phyloP scores from a whole-genome alignment of 2,113 vertebrate genomes.

The Entelurus aequoreus region DNA sequence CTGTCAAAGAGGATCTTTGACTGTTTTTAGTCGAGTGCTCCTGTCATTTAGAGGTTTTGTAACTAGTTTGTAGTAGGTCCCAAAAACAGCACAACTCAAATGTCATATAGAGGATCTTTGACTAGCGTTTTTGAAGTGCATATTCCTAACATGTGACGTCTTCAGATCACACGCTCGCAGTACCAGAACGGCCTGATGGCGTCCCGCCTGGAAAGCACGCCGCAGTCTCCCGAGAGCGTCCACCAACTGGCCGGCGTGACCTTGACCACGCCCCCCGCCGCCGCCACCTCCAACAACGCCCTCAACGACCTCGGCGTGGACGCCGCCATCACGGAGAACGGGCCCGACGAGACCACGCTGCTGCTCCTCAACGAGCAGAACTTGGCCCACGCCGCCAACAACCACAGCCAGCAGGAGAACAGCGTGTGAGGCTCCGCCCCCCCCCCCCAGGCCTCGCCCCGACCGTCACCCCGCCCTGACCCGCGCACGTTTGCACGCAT shows the following conservation, averaged over 20 bases:
- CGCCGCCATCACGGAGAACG: constrained; percentile 38
- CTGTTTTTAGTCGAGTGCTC: too few species aligned
- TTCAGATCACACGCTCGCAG: constrained; percentile 85
- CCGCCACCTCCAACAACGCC: constrained; percentile 20
- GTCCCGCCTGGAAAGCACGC: constrained; percentile 85
- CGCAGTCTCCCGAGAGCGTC: constrained; percentile 81
- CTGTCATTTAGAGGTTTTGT: too few species aligned
- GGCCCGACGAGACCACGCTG: constrained; percentile 81
- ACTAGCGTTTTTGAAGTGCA: too few species aligned
- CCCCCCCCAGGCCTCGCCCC: neutral
- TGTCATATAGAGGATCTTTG: too few species aligned
- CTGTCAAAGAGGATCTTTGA: too few species aligned
- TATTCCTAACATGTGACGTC: neutral
- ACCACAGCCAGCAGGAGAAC: constrained; percentile 65
- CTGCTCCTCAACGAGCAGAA: constrained; percentile 89
- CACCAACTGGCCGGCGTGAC: constrained; percentile 47
- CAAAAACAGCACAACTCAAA: too few species aligned
- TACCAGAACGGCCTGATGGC: constrained; percentile 90
- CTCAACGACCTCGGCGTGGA: constrained; percentile 22
- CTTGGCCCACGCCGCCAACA: constrained; percentile 68
- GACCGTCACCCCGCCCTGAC: neutral
- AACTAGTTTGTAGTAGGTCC: too few species aligned
- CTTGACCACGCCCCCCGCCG: neutral
- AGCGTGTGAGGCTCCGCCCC: constrained; percentile 49
- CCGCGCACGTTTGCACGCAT: constrained; percentile 21